These are phyloP conservation scores for Diachrysia chrysitis DNA, from an alignment of 2,888 invertebrate species.

Conservation along the genomic window DNA sequence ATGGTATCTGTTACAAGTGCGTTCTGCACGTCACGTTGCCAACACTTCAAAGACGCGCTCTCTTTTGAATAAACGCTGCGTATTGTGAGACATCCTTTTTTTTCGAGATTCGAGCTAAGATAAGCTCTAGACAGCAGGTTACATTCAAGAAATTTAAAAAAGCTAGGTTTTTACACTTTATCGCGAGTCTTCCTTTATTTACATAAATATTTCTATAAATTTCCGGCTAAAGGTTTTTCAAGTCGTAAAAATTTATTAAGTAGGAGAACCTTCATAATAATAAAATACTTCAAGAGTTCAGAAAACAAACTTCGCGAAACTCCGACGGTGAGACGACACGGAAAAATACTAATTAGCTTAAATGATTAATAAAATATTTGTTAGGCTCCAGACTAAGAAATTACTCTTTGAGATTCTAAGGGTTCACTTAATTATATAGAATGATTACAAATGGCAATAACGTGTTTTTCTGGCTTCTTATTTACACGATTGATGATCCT, in stretches of 20 bases:
- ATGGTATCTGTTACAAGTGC: conserved; percentile 84
- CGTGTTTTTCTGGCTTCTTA: neutral
- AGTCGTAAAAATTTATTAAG: neutral
- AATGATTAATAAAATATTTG: conserved; percentile 3
- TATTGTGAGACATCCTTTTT: conserved; percentile 68
- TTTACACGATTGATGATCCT: neutral
- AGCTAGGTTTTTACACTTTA: neutral
- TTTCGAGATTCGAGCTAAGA: conserved; percentile 40
- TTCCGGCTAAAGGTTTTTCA: no score
- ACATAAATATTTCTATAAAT: neutral
- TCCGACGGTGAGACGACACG: conserved; percentile 1
- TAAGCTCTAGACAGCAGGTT: conserved; percentile 36
- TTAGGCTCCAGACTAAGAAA: neutral
- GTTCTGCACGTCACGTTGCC: conserved; percentile 76
- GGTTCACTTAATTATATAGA: neutral
- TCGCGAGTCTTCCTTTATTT: neutral
- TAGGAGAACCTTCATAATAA: neutral
- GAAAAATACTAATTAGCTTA: conserved; percentile 1
- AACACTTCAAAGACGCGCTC: conserved; percentile 71
- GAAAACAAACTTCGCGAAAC: conserved; percentile 3
- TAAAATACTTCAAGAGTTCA: conserved; percentile 4
- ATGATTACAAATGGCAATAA: neutral
- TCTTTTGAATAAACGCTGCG: conserved; percentile 67
- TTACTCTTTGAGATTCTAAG: conserved; percentile 1
- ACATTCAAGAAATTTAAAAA: conserved; percentile 20